These are phyloP conservation scores for Kryptolebias ocellatus DNA, from an alignment of 2,797 vertebrate species.

Conservation along the genomic window DNA sequence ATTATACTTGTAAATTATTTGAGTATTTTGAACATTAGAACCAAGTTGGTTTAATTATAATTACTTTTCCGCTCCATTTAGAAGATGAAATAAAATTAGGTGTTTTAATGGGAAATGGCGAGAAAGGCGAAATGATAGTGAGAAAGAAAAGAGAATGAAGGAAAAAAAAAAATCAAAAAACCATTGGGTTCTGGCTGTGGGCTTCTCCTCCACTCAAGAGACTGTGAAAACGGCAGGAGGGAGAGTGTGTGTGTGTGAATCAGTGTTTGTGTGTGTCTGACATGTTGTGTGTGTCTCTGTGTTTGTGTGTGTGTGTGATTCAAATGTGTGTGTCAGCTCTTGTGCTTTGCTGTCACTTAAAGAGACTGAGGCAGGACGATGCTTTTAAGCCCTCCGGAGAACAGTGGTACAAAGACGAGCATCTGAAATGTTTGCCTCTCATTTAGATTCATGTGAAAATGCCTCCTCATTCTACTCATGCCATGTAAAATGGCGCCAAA, in stretches of 20 bases:
- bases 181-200: conserved; percentile 73
- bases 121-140: conserved; percentile 46
- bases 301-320: conserved; percentile 25
- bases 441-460: conserved; percentile 50
- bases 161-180: conserved; percentile 38
- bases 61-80: conserved; percentile 72
- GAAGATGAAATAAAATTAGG: conserved; percentile 63
- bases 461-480: conserved; percentile 51
- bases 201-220: conserved; percentile 75
- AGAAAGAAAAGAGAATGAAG: conserved; percentile 22
- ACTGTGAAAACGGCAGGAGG: conserved; percentile 73
- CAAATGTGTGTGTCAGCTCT: conserved; percentile 42
- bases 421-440: conserved; percentile 64
- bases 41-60: conserved; percentile 76
- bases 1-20: conserved; percentile 76
- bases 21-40: conserved; percentile 71
- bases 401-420: conserved; percentile 57
- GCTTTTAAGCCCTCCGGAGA: conserved; percentile 64
- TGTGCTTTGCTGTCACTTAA: conserved; percentile 66
- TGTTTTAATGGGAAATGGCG: conserved; percentile 57
- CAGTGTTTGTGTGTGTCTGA: conserved; percentile 39
- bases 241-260: conserved; percentile 35
- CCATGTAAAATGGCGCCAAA: conserved; percentile 61
- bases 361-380: conserved; percentile 57
- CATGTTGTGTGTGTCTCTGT: conserved; percentile 36